Evolutionary conservation across 2,888 invertebrate species (phyloP).

Genomic region (Agrochola lychnidis): DNA sequence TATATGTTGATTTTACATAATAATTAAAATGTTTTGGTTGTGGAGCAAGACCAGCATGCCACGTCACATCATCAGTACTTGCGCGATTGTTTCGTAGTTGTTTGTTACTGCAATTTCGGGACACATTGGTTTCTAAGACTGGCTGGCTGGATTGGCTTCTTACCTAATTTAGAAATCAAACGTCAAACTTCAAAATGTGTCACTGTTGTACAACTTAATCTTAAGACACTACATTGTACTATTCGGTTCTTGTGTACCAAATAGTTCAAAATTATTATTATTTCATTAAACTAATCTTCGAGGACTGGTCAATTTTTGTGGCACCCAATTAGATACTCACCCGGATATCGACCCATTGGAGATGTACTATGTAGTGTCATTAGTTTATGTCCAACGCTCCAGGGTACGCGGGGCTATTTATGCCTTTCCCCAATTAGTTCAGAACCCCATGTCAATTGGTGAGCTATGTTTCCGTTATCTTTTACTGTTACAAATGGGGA

Average conservation of each 20-base stretch:
- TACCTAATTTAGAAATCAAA: not conserved
- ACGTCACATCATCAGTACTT: not conserved
- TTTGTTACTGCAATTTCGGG: not conserved
- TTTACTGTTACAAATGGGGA: slow-evolving; percentile 7
- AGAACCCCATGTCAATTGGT: slow-evolving; percentile 40
- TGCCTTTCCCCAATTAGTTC: slow-evolving; percentile 47
- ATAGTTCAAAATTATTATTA: not conserved
- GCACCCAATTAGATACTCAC: not conserved
- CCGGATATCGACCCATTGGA: slow-evolving; percentile 3
- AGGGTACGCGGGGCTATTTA: slow-evolving; percentile 35
- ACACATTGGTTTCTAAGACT: not conserved
- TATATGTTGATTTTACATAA: too few relatives aligned
- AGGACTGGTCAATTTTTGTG: not conserved
- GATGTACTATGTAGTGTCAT: slow-evolving; percentile 25
- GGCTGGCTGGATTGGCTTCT: not conserved
- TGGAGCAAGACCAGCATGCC: not conserved
- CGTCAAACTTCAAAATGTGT: not conserved
- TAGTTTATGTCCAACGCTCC: slow-evolving; percentile 29
- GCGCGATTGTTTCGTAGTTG: not conserved
- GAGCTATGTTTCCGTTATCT: slow-evolving; percentile 27
- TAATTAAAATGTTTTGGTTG: too few relatives aligned
- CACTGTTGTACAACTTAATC: not conserved
- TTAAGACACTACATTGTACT: not conserved
- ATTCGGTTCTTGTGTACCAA: not conserved
- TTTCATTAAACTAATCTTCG: not conserved